Conservation (phyloP, 2,113 vertebrate genomes). For the Ictalurus furcatus region DNA sequence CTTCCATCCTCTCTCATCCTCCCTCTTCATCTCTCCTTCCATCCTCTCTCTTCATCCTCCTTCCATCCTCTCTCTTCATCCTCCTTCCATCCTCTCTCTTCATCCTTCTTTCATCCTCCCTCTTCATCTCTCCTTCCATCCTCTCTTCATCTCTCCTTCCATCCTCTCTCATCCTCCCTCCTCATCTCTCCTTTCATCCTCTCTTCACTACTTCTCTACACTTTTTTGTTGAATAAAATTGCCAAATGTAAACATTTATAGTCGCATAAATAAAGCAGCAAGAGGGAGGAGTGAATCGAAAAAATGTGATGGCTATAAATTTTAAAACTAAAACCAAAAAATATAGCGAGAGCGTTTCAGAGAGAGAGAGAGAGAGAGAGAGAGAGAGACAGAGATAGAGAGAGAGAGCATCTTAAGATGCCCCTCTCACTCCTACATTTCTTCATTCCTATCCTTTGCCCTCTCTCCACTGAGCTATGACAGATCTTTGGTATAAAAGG, state of each 20-base stretch:
- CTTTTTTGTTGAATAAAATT: neutral
- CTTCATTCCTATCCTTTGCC: conserved; percentile 19
- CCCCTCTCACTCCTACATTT: conserved; percentile 11
- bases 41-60: neutral
- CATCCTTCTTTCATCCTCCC: neutral
- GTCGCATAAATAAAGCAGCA: conserved; percentile 18
- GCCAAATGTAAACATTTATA: neutral
- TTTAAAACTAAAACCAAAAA: conserved; percentile 42
- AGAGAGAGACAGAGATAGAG: neutral
- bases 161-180: neutral
- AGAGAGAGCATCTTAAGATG: neutral
- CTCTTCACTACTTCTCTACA: too few species aligned
- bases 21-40: too few species aligned
- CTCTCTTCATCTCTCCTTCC: neutral
- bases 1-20: neutral
- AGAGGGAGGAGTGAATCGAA: conserved; percentile 14
- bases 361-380: neutral
- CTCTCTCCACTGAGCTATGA: conserved; percentile 32
- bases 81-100: neutral
- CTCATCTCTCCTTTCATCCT: neutral
- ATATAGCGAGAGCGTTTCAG: neutral
- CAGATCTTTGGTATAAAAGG: conserved; percentile 48
- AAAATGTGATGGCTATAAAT: conserved; percentile 37
- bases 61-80: too few species aligned
- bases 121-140: neutral